Conservation (phyloP, 1,140 invertebrate species). For the Agrypnia vestita region DNA sequence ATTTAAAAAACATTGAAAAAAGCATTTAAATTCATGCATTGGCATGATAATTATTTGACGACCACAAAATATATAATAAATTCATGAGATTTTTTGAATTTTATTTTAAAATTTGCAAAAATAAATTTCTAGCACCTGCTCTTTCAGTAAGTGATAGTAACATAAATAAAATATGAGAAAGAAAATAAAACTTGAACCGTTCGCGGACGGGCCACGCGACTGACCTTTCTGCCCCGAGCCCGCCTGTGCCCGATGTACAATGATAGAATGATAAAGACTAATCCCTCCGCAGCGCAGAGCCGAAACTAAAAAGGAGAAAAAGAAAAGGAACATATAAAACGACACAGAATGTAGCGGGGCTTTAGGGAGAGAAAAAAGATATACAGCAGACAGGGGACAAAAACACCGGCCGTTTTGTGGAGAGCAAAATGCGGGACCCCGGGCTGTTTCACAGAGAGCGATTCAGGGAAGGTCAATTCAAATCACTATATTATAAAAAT, state of each 20-base stretch:
- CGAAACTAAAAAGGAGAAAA: conserved; percentile 17
- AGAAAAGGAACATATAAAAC: conserved; percentile 15
- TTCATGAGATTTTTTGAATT: too few relatives aligned
- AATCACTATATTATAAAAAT: too few relatives aligned
- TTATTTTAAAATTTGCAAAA: too few relatives aligned
- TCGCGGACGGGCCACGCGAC: neutral
- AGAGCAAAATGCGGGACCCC: conserved; percentile 28
- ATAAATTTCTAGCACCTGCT: too few relatives aligned
- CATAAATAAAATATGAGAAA: too few relatives aligned
- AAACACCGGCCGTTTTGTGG: conserved; percentile 35
- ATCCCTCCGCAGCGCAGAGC: conserved; percentile 13
- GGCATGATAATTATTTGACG: too few relatives aligned
- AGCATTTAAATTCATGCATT: too few relatives aligned
- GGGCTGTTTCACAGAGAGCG: neutral
- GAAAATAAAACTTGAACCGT: too few relatives aligned
- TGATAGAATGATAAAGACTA: conserved; percentile 34
- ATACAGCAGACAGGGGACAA: conserved; percentile 9
- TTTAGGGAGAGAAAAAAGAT: neutral
- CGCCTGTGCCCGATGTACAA: conserved; percentile 11
- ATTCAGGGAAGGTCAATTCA: too few relatives aligned
- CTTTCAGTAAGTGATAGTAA: too few relatives aligned
- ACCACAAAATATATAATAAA: too few relatives aligned
- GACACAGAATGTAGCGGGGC: conserved; percentile 17
- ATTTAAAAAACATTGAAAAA: too few relatives aligned
- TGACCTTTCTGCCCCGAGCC: conserved; percentile 42